Percentiles rank a stretch among this genome's conserved stretches.
Conservation (phyloP, 2,888 invertebrate genomes). For the Euproctis similis region DNA sequence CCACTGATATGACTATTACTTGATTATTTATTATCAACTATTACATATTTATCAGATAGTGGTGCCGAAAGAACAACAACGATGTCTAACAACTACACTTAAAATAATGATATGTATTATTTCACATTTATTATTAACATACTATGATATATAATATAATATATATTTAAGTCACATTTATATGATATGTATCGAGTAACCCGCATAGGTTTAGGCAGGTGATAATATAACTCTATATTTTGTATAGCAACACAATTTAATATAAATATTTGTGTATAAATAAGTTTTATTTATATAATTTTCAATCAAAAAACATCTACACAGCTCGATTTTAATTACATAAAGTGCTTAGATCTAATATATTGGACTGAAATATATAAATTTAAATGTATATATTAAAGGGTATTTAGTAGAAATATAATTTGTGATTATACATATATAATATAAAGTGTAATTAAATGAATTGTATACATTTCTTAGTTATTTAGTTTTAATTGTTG, state of each 20-base stretch:
- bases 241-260: constrained; percentile 19
- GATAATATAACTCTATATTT: constrained; percentile 28
- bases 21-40: too few species aligned
- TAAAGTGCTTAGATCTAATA: too few species aligned
- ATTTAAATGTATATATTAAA: too few species aligned
- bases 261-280: constrained; percentile 12
- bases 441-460: too few species aligned
- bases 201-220: constrained; percentile 31
- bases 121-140: constrained; percentile 34
- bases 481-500: too few species aligned
- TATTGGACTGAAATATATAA: too few species aligned
- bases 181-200: constrained; percentile 45
- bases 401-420: too few species aligned
- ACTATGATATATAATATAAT: constrained; percentile 14
- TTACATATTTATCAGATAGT: constrained; percentile 45
- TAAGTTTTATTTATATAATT: constrained; percentile 11
- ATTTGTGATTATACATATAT: too few species aligned
- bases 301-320: constrained; percentile 21
- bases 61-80: constrained; percentile 67
- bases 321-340: constrained; percentile 13
- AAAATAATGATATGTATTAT: constrained; percentile 38
- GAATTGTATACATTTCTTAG: too few species aligned
- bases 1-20: too few species aligned
- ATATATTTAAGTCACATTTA: constrained; percentile 36
- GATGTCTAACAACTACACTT: constrained; percentile 53